Base-by-base conservation (phyloP, 2,113 vertebrate genomes). In the Origma solitaria region DNA sequence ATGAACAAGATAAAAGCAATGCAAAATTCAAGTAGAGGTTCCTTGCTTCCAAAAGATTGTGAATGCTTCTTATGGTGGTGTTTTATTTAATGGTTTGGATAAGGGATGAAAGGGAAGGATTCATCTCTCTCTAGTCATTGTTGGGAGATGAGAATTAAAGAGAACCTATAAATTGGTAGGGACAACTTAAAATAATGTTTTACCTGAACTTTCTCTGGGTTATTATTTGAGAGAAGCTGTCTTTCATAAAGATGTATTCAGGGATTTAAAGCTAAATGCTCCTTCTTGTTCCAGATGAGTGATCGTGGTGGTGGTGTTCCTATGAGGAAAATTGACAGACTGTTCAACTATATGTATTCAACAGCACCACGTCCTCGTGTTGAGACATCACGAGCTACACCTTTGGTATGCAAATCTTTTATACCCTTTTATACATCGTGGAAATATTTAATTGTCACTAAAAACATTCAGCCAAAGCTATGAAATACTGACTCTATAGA, bases 301-400 rank as follows among this genome's bases (percentile, higher is more conserved):
- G 99, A 99, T 88, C 98, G 98, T 31, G 99, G 99, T 82, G 99
- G 99, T 53, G 99, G 99, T 20, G 99, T 99, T 90, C 99, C 99
- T 27, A 87, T 99, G 96, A 98, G 99, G 79, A 99, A 99, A 96
- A 99, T 99, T 10, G 99, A 99, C 94, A 95, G 99, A 83, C 96
- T 99, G 20, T 99, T 99, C 91, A 99, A 99, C 94, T 99, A 99
- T 94, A 99, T 99, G 81, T 99, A 99, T 97, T 99, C 99, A 82
- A 99, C 99, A 11, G 99, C 99, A 54, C 99, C 99, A 5, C 98
- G 98, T 40, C 99, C 99, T 76, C 98, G 96, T 82, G 97, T 98
- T 16, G 99, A 99, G 85, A 98, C 98, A 0, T 98, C 99, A 21
- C 98, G 97, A 14, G 99, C 98, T 15, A 98, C 98, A 56, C 99